phyloP scores from a whole-genome alignment of 2,888 invertebrate genomes.

The Drosophila tripunctata region DNA sequence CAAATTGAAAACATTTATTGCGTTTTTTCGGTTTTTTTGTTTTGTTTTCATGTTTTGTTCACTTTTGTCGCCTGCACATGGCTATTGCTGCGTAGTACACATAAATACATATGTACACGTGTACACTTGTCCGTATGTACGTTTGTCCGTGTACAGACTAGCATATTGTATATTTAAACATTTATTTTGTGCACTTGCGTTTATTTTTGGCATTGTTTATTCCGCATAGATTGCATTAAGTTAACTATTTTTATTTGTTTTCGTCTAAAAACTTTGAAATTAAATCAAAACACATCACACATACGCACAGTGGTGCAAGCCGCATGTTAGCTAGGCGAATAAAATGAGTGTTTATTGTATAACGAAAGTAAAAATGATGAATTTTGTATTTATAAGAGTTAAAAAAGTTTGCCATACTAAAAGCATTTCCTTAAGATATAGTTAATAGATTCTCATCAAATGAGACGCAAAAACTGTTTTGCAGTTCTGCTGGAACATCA shows the following conservation, averaged over 20 bases:
- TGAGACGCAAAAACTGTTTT: no score
- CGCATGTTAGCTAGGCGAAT: conserved; percentile 1
- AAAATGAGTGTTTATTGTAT: no score
- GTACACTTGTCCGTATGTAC: no score
- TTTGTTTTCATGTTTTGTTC: conserved; percentile 9
- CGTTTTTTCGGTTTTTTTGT: conserved; percentile 8
- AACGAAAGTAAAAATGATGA: no score
- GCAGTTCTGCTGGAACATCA: no score
- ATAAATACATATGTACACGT: no score
- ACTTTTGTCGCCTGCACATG: conserved; percentile 40
- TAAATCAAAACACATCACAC: not conserved
- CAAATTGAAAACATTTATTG: conserved; percentile 39
- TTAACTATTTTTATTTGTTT: conserved; percentile 40
- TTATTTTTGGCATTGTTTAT: conserved; percentile 56
- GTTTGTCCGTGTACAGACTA: no score
- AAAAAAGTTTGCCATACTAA: no score
- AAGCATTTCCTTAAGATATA: no score
- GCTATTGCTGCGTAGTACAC: not conserved
- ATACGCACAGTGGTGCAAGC: conserved; percentile 11
- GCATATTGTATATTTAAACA: not conserved
- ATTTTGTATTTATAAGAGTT: no score
- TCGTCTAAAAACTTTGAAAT: conserved; percentile 13
- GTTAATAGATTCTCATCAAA: no score
- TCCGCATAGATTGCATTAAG: conserved; percentile 34
- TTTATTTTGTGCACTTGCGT: not conserved